phyloP scores from a whole-genome alignment of 2,113 vertebrate genomes.

The Aegotheles bennettii region DNA sequence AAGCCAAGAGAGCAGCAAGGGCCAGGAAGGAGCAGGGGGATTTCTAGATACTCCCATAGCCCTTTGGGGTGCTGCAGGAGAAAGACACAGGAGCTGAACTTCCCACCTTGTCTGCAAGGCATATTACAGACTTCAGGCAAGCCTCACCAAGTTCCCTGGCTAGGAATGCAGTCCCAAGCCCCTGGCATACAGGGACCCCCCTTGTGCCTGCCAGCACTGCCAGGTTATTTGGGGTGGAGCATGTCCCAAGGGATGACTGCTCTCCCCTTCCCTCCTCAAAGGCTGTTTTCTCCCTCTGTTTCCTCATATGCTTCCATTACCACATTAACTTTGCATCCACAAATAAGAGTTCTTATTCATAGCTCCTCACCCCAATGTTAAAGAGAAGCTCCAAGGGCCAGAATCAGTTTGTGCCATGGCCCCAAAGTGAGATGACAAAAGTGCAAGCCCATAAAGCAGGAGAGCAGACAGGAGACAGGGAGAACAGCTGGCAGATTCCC shows the following conservation, averaged over 20 bases:
- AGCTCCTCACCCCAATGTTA: not conserved
- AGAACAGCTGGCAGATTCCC: not conserved
- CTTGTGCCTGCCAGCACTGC: not conserved
- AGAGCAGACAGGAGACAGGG: not conserved
- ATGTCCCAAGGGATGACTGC: not conserved
- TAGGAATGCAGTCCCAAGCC: not conserved
- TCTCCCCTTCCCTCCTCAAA: not conserved
- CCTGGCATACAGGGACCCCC: not conserved
- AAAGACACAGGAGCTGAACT: not conserved
- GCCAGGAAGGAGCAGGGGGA: not conserved
- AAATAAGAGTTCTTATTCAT: not conserved
- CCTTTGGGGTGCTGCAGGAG: not conserved
- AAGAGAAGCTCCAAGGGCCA: not conserved
- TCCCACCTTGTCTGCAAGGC: not conserved
- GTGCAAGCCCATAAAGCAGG: not conserved
- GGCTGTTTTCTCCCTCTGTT: not conserved
- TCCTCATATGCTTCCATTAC: not conserved
- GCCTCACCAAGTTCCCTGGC: not conserved
- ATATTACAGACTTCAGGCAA: not conserved
- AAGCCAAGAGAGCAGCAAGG: not conserved
- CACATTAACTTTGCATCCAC: not conserved
- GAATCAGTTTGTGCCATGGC: not conserved
- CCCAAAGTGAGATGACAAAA: not conserved
- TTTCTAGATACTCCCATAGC: not conserved
- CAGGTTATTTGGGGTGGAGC: not conserved